phyloP scores from a whole-genome alignment of 2,113 vertebrate genomes.

The Miniopterus natalensis region DNA sequence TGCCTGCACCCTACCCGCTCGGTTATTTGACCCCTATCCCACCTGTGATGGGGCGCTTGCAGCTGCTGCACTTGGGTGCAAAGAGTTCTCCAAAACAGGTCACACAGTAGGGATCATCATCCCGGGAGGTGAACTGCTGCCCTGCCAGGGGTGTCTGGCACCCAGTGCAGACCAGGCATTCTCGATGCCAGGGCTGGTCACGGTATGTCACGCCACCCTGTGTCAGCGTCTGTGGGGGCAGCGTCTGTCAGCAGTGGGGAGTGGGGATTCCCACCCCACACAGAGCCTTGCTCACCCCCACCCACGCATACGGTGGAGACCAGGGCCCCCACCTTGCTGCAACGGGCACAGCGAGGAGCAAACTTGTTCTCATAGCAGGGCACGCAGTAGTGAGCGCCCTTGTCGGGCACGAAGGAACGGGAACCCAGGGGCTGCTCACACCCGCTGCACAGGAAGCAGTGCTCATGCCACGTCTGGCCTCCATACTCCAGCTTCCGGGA shows the following conservation, averaged over 20 bases:
- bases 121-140: constrained; percentile 98
- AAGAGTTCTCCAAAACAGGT: constrained; percentile 98
- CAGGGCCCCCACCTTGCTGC: constrained; percentile 93
- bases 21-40: constrained; percentile 61
- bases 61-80: constrained; percentile 97
- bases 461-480: constrained; percentile 97
- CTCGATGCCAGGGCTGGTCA: constrained; percentile 98
- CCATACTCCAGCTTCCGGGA: constrained; percentile 98
- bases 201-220: constrained; percentile 99
- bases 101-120: constrained; percentile 97
- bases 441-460: constrained; percentile 97
- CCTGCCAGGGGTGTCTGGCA: constrained; percentile 97
- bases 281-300: too few relatives aligned
- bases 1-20: not conserved
- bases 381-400: constrained; percentile 98
- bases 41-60: constrained; percentile 98
- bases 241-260: constrained; percentile 32
- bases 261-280: constrained; percentile 34
- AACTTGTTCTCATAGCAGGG: constrained; percentile 99
- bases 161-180: constrained; percentile 97
- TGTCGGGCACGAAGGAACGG: constrained; percentile 98
- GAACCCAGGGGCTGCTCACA: constrained; percentile 98
- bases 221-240: constrained; percentile 92
- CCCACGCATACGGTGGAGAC: not conserved
- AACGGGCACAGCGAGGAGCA: constrained; percentile 97